A percentile compares a stretch with the other conserved stretches of the same genome.
phyloP scores from a whole-genome alignment of 2,113 vertebrate genomes.

The Phaetusa simplex region DNA sequence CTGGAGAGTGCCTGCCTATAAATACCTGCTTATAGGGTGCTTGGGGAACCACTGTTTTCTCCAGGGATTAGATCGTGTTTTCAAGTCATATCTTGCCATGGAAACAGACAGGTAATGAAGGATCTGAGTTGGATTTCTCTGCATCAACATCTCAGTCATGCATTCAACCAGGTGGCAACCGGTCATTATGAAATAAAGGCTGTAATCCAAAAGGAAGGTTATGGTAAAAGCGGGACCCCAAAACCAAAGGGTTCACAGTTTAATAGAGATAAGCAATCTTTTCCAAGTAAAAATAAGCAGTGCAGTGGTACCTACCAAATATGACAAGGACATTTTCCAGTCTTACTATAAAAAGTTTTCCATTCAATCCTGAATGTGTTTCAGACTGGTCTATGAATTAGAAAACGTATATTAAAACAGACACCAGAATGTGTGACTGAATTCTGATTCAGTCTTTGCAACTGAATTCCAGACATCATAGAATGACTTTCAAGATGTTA shows the following conservation, averaged over 20 bases:
- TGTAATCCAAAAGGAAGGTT: background rate
- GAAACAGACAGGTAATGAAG: background rate
- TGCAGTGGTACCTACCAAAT: background rate
- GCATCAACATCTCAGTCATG: background rate
- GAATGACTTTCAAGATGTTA: conserved; percentile 34
- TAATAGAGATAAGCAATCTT: background rate
- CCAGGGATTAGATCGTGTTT: background rate
- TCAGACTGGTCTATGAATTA: background rate
- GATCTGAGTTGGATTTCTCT: background rate
- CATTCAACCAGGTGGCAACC: background rate
- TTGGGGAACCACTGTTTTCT: background rate
- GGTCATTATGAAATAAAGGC: background rate
- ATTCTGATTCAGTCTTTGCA: conserved; percentile 8
- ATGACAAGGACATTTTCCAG: background rate
- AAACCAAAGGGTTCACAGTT: background rate
- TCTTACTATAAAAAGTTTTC: background rate
- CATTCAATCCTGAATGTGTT: background rate
- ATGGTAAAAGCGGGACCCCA: background rate
- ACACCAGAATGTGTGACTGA: background rate
- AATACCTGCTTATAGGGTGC: background rate
- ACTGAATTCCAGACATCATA: background rate
- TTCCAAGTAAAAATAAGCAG: background rate
- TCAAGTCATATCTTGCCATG: background rate
- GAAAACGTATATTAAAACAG: background rate
- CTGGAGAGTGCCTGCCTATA: background rate